Evolutionary conservation across 2,113 vertebrate species (phyloP).

Genomic region (Pyrgilauda ruficollis): DNA sequence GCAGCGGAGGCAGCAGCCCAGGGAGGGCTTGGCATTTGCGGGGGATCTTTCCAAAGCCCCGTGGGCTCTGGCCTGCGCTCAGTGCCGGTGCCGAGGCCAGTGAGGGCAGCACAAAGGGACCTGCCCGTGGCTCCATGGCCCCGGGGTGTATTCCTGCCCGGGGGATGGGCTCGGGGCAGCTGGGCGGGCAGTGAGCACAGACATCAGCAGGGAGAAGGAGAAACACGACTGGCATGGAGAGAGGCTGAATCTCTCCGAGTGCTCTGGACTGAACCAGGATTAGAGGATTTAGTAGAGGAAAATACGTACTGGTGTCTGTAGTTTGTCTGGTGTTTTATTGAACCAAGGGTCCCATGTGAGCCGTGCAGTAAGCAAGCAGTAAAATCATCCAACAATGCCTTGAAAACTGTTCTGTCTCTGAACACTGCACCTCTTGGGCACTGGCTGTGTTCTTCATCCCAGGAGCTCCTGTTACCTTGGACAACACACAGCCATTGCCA

Average conservation of each 20-base stretch:
- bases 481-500: not conserved
- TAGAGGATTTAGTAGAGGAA: not conserved
- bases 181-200: not conserved
- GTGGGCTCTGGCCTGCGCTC: rapidly evolving
- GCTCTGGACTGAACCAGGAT: not conserved
- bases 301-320: not conserved
- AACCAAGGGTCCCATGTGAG: conserved; percentile 10
- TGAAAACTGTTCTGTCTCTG: conserved; percentile 15
- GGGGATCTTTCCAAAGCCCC: not conserved
- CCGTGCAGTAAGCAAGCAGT: not conserved
- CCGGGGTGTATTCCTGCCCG: not conserved
- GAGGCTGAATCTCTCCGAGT: not conserved
- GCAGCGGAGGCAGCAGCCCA: not conserved
- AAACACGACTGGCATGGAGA: not conserved
- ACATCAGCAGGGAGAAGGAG: not conserved
- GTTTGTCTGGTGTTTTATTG: conserved; percentile 40
- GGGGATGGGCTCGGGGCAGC: not conserved
- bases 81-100: rapidly evolving
- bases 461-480: not conserved
- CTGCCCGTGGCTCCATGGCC: rapidly evolving
- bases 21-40: not conserved
- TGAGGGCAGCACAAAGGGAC: not conserved
- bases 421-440: not conserved
- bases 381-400: conserved; percentile 45
- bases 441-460: not conserved